Conservation (phyloP, 2,113 vertebrate species). For the Leucoraja erinaceus region DNA sequence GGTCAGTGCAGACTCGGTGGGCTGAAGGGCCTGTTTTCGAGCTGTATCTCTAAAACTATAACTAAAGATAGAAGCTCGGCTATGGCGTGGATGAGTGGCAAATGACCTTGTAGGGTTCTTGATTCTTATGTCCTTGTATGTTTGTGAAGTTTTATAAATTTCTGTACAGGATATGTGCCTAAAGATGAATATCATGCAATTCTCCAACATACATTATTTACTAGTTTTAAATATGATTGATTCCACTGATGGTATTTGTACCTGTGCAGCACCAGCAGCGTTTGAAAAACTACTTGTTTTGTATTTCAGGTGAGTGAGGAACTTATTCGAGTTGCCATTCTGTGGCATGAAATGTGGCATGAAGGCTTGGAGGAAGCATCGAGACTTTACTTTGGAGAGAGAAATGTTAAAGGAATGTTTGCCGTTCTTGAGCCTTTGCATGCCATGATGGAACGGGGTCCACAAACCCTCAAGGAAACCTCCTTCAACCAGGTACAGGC, state of each 20-base stretch:
- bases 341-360: conserved; percentile 99
- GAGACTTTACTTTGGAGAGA: conserved; percentile 91
- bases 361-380: conserved; percentile 93
- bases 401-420: conserved; percentile 98
- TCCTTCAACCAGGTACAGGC: conserved; percentile 91
- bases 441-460: conserved; percentile 97
- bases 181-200: not conserved
- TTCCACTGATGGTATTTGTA: not conserved
- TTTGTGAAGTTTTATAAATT: too few relatives aligned
- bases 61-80: too few relatives aligned
- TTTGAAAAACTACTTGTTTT: not conserved
- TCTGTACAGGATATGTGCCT: not conserved
- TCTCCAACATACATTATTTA: not conserved
- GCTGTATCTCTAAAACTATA: too few relatives aligned
- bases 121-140: too few relatives aligned
- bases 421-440: conserved; percentile 94
- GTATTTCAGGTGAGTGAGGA: conserved; percentile 85
- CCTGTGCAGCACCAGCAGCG: not conserved
- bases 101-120: too few relatives aligned
- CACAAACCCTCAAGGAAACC: conserved; percentile 94
- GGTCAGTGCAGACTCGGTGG: too few relatives aligned
- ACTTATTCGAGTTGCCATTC: conserved; percentile 91
- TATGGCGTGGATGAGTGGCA: too few relatives aligned
- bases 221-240: not conserved
- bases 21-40: too few relatives aligned